Evolutionary conservation across 1,140 invertebrate species (phyloP).

Genomic region (Zaprionus ghesquierei): DNA sequence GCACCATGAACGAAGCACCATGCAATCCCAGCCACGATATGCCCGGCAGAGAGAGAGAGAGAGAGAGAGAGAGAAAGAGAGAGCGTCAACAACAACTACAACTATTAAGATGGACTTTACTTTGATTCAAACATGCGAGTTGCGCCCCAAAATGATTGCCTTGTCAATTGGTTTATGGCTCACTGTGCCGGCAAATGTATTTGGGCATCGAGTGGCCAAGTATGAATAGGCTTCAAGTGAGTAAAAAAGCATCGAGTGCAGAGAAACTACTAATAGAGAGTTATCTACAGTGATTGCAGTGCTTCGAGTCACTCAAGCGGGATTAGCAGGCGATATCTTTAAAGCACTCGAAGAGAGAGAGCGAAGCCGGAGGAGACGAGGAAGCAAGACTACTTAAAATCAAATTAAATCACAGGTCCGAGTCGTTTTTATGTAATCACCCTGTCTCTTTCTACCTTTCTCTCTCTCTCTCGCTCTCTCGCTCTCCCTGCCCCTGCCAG

Average conservation of each 20-base stretch:
- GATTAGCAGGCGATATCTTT: background rate
- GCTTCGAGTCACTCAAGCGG: background rate
- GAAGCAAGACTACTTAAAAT: background rate
- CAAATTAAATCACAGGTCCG: background rate
- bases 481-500: background rate
- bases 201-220: slow-evolving; percentile 33
- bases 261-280: background rate
- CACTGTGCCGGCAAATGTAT: slow-evolving; percentile 69
- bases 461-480: background rate
- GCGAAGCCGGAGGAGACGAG: background rate
- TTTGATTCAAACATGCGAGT: slow-evolving; percentile 66
- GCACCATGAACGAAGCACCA: slow-evolving; percentile 67
- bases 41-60: slow-evolving; percentile 7
- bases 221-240: slow-evolving; percentile 24
- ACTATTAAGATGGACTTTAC: slow-evolving; percentile 32
- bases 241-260: background rate
- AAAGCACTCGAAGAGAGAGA: background rate
- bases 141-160: slow-evolving; percentile 70
- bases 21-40: slow-evolving; percentile 17
- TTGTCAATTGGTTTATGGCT: slow-evolving; percentile 77
- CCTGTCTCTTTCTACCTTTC: background rate
- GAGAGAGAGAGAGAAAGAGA: slow-evolving; percentile 12
- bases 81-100: slow-evolving; percentile 12
- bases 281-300: too few species aligned
- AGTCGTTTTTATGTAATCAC: background rate